A percentile compares a stretch with the other conserved stretches of the same genome.
These are phyloP conservation scores for Madoqua kirkii DNA, from an alignment of 2,113 vertebrate species.

Conservation along the genomic window DNA sequence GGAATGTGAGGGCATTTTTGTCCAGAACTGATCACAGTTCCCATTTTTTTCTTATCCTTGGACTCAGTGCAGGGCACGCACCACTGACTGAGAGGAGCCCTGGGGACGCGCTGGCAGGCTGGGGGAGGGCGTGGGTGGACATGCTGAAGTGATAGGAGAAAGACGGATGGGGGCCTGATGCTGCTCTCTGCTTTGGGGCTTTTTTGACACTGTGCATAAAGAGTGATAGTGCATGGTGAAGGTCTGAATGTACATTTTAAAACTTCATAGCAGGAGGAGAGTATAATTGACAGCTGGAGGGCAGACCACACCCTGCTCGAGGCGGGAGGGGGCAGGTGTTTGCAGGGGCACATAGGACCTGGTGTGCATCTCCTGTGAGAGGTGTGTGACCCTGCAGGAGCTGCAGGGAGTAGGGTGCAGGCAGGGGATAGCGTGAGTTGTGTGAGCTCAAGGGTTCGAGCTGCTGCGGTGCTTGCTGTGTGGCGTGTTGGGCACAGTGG, in stretches of 20 bases:
- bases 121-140: background rate
- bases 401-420: background rate
- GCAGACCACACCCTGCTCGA: background rate
- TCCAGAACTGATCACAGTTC: background rate
- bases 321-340: background rate
- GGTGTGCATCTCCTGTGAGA: background rate
- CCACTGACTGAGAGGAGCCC: background rate
- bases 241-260: background rate
- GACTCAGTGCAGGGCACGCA: background rate
- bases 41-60: background rate
- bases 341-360: background rate
- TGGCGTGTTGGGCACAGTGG: rapidly evolving
- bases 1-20: background rate
- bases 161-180: rapidly evolving
- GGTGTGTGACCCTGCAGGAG: background rate
- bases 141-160: too few relatives aligned
- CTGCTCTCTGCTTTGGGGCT: background rate
- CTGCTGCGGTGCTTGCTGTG: background rate
- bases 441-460: rapidly evolving
- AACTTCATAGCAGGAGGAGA: background rate
- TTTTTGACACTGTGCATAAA: background rate
- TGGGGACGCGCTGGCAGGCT: background rate
- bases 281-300: background rate
- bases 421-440: background rate
- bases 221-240: background rate